These are phyloP conservation scores for Hyperoplus lanceolatus DNA, from an alignment of 2,797 vertebrate genomes.

Conservation along the genomic window DNA sequence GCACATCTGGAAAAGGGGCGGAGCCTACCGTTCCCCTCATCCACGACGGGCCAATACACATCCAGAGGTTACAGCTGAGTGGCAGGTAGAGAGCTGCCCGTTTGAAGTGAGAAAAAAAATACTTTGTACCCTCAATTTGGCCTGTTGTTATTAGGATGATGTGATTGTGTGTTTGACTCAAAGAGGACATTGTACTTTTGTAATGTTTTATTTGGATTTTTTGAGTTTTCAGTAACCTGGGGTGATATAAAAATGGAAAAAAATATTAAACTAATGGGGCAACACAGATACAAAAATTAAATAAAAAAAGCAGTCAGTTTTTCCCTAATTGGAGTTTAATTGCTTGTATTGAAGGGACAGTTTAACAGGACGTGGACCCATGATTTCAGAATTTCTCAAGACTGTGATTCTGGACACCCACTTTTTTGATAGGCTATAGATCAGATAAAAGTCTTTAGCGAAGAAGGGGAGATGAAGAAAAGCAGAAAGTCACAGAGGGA, in stretches of 20 bases:
- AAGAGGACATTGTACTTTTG: neutral
- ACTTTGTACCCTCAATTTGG: neutral
- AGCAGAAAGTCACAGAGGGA: neutral
- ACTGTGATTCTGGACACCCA: neutral
- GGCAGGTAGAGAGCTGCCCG: slow-evolving; percentile 36
- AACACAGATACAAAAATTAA: neutral
- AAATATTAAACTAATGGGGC: neutral
- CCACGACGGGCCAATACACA: slow-evolving; percentile 54
- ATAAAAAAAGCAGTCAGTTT: neutral
- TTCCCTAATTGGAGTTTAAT: neutral
- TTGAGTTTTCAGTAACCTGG: neutral
- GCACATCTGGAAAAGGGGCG: slow-evolving; percentile 81
- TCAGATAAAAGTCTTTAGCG: neutral
- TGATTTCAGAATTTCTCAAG: neutral
- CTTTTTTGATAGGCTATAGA: neutral
- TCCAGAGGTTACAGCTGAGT: slow-evolving; percentile 49
- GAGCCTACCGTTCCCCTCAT: slow-evolving; percentile 46
- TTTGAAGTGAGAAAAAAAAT: neutral
- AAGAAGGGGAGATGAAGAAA: neutral
- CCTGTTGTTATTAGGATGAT: neutral
- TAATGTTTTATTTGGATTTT: neutral
- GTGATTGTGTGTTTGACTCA: neutral
- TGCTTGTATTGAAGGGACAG: neutral
- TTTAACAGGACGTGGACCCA: neutral
- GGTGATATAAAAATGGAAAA: neutral